phyloP scores from a whole-genome alignment of 2,888 invertebrate species.

The Oscheius onirici region DNA sequence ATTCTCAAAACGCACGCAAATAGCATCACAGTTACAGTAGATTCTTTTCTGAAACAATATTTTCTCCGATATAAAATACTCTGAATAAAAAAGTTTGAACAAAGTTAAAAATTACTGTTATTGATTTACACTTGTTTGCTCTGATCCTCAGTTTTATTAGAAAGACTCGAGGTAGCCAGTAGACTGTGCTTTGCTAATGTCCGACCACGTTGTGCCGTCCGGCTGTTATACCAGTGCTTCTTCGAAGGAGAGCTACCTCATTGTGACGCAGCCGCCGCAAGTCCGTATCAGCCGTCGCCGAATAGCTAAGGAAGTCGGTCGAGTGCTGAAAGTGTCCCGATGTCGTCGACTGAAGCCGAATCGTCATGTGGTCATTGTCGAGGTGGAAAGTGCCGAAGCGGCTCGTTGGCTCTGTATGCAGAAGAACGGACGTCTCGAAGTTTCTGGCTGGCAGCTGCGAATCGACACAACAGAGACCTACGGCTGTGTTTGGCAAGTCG shows the following conservation, averaged over 20 bases:
- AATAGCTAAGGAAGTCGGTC: slow-evolving; percentile 1
- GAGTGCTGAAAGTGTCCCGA: neutral
- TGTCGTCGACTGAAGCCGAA: neutral
- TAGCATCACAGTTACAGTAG: too few species aligned
- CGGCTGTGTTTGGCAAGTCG: neutral
- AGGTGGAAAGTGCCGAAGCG: slow-evolving; percentile 6
- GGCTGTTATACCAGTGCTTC: neutral
- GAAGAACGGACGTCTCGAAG: slow-evolving; percentile 2
- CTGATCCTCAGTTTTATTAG: neutral
- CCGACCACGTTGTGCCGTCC: neutral
- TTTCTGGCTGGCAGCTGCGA: neutral
- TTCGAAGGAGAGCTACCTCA: neutral
- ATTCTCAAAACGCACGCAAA: too few species aligned
- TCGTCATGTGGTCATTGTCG: neutral
- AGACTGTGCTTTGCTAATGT: neutral
- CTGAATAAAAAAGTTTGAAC: too few species aligned
- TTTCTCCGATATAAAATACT: too few species aligned
- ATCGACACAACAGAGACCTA: slow-evolving; percentile 5
- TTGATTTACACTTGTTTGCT: too few species aligned
- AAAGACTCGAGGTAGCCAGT: neutral
- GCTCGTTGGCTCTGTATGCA: slow-evolving; percentile 8
- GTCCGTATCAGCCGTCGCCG: slow-evolving; percentile 6
- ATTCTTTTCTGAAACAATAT: too few species aligned
- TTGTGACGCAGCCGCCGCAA: slow-evolving; percentile 9
- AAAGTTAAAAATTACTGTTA: too few species aligned